Percentiles rank a stretch among this genome's conserved stretches.
Conservation (phyloP, 2,113 vertebrate species). For the Mirza zaza region DNA sequence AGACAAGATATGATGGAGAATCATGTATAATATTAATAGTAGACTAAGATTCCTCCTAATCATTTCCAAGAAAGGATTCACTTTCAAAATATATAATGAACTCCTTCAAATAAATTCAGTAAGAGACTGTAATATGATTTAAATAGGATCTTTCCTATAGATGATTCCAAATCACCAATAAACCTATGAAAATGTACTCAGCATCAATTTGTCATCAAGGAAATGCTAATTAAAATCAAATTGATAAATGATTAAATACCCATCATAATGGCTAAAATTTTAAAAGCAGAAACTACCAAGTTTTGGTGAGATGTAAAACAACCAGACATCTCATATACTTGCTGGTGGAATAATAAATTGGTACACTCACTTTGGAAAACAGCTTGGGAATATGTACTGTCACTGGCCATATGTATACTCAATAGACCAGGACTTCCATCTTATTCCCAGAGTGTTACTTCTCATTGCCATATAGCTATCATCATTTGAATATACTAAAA, state of each 20-base stretch:
- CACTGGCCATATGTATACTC: neutral
- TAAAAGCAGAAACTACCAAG: neutral
- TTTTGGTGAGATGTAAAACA: neutral
- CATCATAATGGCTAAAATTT: neutral
- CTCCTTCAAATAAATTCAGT: neutral
- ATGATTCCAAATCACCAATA: neutral
- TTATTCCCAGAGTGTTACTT: neutral
- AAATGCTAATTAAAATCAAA: neutral
- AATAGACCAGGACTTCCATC: neutral
- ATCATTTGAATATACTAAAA: neutral
- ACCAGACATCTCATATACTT: neutral
- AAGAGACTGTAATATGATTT: neutral
- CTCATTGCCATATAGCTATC: neutral
- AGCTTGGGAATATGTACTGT: neutral
- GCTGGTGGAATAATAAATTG: neutral
- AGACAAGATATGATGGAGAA: neutral
- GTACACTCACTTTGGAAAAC: neutral
- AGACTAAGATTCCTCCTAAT: neutral
- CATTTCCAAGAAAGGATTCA: neutral
- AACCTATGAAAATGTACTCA: neutral
- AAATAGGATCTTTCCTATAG: neutral
- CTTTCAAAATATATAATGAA: neutral
- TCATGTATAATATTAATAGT: neutral
- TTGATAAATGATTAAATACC: neutral
- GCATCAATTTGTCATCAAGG: neutral